Base-by-base conservation (phyloP, 2,888 invertebrate genomes). In the Lochmaea crataegi region DNA sequence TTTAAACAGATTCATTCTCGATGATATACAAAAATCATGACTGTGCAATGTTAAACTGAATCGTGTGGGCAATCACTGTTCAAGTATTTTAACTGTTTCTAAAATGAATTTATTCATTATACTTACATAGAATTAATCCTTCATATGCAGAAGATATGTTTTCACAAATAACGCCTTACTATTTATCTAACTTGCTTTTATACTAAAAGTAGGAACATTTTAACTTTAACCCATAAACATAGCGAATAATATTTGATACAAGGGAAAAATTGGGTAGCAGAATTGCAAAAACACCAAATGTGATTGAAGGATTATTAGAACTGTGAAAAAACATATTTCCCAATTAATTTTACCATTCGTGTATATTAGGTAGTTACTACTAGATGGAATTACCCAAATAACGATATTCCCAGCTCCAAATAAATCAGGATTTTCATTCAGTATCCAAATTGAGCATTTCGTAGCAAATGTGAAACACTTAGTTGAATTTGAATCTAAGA, bases 51-150 rank as follows among this genome's bases (percentile, higher is more conserved):
- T 73, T 76, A 73, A 76, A 76, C 75, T 76, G 64, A 77, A 75
- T 73, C 79, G 77, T 81, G 83, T 83, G 82, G 82, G 83, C 83
- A 82, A 83, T 82, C 80, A 79, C 72, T 75, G 70, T 75, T 70
- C 72, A 71, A 80, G 80, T 80, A 80, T 76, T 80, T 76, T 80
- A 78, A 75, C 76, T 79, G 76, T 78, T 76, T 79, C 77, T 76
- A 77, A 70, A 69, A 79, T 79, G 71, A 77, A 76, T 79, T 78
- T 80, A 75, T 77, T 76, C 60, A 72, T 73, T 68, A 53, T 51
- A 70, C 41, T 69, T 67, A 74, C 48, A 70, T 58, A 58, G 60
- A 63, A 63, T 18, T 68, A 60, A 71, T 65, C 48, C 60, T 32
- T 56, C 57, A 45, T 60, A 60, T 66, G 53, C 66, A 60, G 56